phyloP scores from a whole-genome alignment of 2,888 invertebrate genomes.

The Yponomeuta cagnagella region DNA sequence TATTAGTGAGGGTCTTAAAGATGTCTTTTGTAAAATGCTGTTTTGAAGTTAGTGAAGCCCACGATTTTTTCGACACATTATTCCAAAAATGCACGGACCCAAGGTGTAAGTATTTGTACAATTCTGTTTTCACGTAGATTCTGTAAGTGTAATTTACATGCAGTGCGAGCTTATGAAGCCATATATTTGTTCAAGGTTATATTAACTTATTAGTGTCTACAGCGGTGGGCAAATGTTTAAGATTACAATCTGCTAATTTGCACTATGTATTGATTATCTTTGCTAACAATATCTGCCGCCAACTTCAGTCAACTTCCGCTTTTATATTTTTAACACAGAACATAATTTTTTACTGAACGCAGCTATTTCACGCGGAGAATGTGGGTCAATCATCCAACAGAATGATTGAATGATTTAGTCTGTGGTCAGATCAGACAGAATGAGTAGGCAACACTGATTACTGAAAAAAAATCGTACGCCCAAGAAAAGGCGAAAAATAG shows the following conservation, averaged over 20 bases:
- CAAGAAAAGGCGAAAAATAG: background rate
- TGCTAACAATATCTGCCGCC: background rate
- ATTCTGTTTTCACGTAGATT: slow-evolving; percentile 9
- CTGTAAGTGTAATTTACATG: background rate
- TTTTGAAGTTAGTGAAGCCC: slow-evolving; percentile 84
- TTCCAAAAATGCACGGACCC: slow-evolving; percentile 88
- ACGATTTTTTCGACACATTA: slow-evolving; percentile 84
- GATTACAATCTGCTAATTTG: slow-evolving; percentile 3
- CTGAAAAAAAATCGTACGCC: background rate
- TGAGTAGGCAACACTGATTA: background rate
- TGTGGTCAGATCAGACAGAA: background rate
- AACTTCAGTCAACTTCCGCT: background rate
- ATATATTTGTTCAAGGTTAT: background rate
- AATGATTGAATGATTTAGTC: background rate
- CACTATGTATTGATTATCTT: background rate
- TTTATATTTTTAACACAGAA: background rate
- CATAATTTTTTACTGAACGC: background rate
- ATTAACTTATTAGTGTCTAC: background rate
- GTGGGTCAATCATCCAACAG: too few relatives aligned
- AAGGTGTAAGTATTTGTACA: slow-evolving; percentile 81
- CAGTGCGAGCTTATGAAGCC: background rate
- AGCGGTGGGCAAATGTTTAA: background rate
- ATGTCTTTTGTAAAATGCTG: slow-evolving; percentile 87
- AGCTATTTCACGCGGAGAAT: background rate
- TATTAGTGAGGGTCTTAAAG: background rate